These are phyloP conservation scores for Pogonophryne albipinna DNA, from an alignment of 2,797 vertebrate genomes.

Conservation along the genomic window DNA sequence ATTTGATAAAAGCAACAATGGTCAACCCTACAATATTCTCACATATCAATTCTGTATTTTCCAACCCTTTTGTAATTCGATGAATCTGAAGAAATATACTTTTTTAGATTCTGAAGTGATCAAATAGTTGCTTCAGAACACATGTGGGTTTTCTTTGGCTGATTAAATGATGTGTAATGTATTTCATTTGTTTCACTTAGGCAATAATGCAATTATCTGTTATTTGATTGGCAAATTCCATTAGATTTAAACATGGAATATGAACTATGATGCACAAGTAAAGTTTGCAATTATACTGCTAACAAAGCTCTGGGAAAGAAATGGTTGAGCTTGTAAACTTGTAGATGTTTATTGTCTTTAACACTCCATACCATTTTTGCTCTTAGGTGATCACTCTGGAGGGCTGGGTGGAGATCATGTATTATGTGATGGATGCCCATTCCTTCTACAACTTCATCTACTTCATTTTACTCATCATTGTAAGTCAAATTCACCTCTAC, in stretches of 20 bases:
- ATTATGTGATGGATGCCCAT: slow-evolving; percentile 99
- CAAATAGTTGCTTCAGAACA: not conserved
- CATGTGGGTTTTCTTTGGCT: not conserved
- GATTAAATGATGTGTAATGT: not conserved
- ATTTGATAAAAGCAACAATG: too few relatives aligned
- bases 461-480: slow-evolving; percentile 98
- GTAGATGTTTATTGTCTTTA: slow-evolving; percentile 1
- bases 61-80: too few relatives aligned
- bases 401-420: slow-evolving; percentile 99
- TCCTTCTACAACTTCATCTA: slow-evolving; percentile 99
- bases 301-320: not conserved
- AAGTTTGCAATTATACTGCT: not conserved
- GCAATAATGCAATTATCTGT: not conserved
- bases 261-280: not conserved
- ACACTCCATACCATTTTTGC: not conserved
- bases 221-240: not conserved
- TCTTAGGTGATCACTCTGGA: slow-evolving; percentile 97
- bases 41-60: too few relatives aligned
- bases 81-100: not conserved
- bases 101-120: not conserved
- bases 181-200: not conserved
- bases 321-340: not conserved
- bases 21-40: too few relatives aligned
- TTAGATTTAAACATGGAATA: not conserved
- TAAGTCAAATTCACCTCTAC: slow-evolving; percentile 82